Evolutionary conservation across 2,797 vertebrate species (phyloP), one percentile per base, ranked within the genome.

Genomic region (Xiphorhynchus erythropygius): DNA sequence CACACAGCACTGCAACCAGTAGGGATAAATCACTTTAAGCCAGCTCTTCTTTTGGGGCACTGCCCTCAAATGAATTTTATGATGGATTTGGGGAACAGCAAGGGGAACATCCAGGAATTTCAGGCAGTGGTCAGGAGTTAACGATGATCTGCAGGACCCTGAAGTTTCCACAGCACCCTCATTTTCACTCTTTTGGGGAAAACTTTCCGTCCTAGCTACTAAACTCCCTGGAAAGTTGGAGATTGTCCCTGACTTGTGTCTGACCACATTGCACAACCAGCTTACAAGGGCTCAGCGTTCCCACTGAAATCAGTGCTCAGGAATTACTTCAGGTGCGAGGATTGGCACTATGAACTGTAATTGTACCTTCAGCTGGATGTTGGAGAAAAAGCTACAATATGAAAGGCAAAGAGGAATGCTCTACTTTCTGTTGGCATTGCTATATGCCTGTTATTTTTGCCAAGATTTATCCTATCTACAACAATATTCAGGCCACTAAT

Each of bases 401-500:
- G 12, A 18, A 13, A 83, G 37, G 41, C 56, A 42, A 39, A 60
- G 44, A 35, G 25, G 44, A 82, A 63, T 5, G 56, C 6, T 94
- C 53, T 55, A 4, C 44, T 92, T 83, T 80, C 56, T 50, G 24
- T 53, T 77, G 71, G 81, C 81, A 42, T 75, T 39, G 18, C 24
- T 68, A 14, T 9, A 1, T 5, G 9, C 41, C 49, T 64, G 25
- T 60, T 71, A 28, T 41, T 87, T 87, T 94, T 92, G 84, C 73
- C 84, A 85, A 63, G 65, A 39, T 74, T 77, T 42, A 76, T 76
- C 70, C 81, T 52, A 55, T 63, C 94, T 76, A 50, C 49, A 64
- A 44, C 42, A 88, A 60, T 93, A 94, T 87, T 55, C 63, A 87
- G 87, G 53, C 44, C 70, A 64, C 65, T 89, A 84, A 84, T 71